Percentiles rank a stretch among this genome's conserved stretches.
Conservation (phyloP, 2,113 vertebrate genomes). For the Nesoenas mayeri region DNA sequence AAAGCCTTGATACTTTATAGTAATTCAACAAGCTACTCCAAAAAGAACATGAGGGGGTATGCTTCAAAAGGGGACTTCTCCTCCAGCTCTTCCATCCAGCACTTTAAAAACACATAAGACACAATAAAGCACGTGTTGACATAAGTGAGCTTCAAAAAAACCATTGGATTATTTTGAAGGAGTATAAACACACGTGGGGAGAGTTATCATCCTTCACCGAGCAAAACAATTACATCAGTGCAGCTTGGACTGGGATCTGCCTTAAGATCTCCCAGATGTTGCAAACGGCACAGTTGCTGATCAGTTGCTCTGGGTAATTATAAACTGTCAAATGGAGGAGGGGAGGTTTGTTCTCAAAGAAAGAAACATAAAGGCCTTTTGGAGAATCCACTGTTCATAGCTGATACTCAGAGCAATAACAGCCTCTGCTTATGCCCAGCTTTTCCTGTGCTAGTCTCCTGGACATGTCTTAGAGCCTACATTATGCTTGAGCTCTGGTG, state of each 20-base stretch:
- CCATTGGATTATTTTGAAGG: conserved; percentile 46
- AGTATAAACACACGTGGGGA: conserved; percentile 39
- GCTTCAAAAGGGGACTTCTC: conserved; percentile 3
- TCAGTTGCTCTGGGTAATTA: not conserved
- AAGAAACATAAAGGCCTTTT: not conserved
- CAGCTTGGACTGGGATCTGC: conserved; percentile 45
- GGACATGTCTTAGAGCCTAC: not conserved
- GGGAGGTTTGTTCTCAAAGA: not conserved
- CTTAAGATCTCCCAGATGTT: conserved; percentile 65
- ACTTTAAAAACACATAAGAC: conserved; percentile 31
- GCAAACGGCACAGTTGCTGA: not conserved
- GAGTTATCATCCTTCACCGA: conserved; percentile 54
- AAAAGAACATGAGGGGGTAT: not conserved
- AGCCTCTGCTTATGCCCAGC: not conserved
- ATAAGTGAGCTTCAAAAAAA: conserved; percentile 51
- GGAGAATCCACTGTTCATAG: not conserved
- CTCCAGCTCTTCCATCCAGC: conserved; percentile 31
- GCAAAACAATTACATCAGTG: conserved; percentile 68
- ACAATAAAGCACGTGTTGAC: conserved; percentile 42
- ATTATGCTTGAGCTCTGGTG: not conserved
- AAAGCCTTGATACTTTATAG: not conserved
- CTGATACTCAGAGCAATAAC: not conserved
- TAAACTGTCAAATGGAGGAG: conserved; percentile 1
- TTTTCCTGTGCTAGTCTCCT: not conserved
- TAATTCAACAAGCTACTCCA: not conserved